Evolutionary conservation across 2,888 invertebrate species (phyloP), one percentile per base, ranked within the genome.

Genomic region (Boloria selene): DNA sequence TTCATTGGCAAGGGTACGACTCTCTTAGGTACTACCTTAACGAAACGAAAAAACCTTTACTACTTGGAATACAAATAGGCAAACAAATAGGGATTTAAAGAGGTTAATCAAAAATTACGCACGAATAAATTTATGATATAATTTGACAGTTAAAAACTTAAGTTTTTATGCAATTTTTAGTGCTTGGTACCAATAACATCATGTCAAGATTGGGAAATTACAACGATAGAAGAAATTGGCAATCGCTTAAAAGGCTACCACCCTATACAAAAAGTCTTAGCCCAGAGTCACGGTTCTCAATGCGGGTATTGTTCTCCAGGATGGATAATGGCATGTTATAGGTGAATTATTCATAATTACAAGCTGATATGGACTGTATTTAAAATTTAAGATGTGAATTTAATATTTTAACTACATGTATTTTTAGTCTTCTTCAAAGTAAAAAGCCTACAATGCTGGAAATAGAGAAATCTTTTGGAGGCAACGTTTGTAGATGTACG

Each of bases 291-390:
- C 81, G 95, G 95, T 0, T 93, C 94, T 0, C 95, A 95, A 78
- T 95, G 95, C 79, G 95, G 95, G 0, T 95, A 93, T 76, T 96
- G 96, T 79, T 94, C 94, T 16, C 94, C 96, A 94, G 96, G 95
- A 3, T 95, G 95, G 93, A 93, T 96, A 51, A 95, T 95, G 95
- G 93, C 93, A 73, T 56, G 95, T 94, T 92, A 94, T 83, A 93
- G 94, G 94, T 94, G 79, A 63, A n/a, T 18, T 38, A 38, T 38
- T 38, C 31, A 38, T 7, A 38, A 38, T 10, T 38, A 38, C 10
- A 38, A 10, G 7, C 0, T 38, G 10, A 38, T 10, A 10, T 6
- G 7, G 3, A n/a, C 2, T 4, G n/a, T 50, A 3, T 18, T 50
- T 13, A 18, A 7, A 38, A 10, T 38, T 38, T 38, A 10, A 38